Evolutionary conservation across 2,113 vertebrate genomes (phyloP), one percentile per base, ranked within the genome.

Genomic region (Rutilus rutilus): DNA sequence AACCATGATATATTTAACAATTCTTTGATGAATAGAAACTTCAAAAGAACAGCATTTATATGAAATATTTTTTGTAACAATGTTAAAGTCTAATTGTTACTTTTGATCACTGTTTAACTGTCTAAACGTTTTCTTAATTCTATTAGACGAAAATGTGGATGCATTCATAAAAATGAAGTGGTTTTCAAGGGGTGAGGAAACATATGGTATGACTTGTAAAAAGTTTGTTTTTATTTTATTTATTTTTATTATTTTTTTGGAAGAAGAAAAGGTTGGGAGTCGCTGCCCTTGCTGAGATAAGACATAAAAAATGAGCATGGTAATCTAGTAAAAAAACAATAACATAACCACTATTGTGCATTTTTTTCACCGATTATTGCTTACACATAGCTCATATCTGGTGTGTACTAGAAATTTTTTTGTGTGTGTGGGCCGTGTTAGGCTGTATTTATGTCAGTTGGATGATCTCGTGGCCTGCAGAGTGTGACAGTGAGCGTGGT

Each of bases 391-490:
- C 74, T 77, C 25, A 33, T 77, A 54, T 77, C 47, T 54, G 47
- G 74, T 52, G 25, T 52, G 74, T 25, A 57, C 54, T 57, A 8
- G 8, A 19, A 52, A 23, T 71, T 21, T n/a, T 0, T 14, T 23
- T 73, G 27, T 8, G 4, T 50, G 33, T 57, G 50, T 84, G 47
- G 69, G 36, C 36, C 54, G 21, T 77, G 67, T 62, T 25, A 27
- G 50, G 71, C n/a, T 60, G 25, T 83, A 71, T 67, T 74, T 59
- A 45, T 73, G 36, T 69, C n/a, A 54, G 60, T 33, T 57, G 59
- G 30, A 81, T 81, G 67, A 67, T 85, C 12, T 67, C 17, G 45
- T 87, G 77, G 15, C 50, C 67, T 81, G 45, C 36, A 81, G 57
- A 47, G 78, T 76, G 57, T 87, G 83, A 76, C 50, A 52, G n/a